Evolutionary conservation across 2,797 vertebrate genomes (phyloP).

Genomic region (Sarcoramphus papa): DNA sequence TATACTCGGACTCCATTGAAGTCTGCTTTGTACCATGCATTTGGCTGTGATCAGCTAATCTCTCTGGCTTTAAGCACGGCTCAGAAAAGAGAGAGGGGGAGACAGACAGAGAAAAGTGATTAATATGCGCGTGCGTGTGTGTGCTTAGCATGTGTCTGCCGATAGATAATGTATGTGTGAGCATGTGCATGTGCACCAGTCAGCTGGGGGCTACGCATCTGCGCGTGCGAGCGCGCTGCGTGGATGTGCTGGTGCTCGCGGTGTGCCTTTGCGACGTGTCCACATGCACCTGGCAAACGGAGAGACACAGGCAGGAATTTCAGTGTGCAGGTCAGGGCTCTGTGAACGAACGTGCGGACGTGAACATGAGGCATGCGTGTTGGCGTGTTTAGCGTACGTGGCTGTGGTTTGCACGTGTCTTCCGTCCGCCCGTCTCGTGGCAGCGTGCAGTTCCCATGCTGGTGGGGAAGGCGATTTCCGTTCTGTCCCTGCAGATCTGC

Average conservation of each 20-base stretch:
- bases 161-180: not conserved
- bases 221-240: rapidly evolving
- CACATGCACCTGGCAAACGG: rapidly evolving
- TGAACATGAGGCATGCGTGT: rapidly evolving
- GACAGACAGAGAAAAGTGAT: not conserved
- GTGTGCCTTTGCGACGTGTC: not conserved
- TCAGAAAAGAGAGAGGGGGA: not conserved
- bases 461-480: not conserved
- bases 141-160: not conserved
- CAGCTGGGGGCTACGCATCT: rapidly evolving
- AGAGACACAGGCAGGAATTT: not conserved
- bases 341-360: rapidly evolving
- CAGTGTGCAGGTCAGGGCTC: rapidly evolving
- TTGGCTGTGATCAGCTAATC: conserved; percentile 32
- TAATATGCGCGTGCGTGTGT: not conserved
- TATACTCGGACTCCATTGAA: conserved; percentile 15
- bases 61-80: not conserved
- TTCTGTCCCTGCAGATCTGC: not conserved
- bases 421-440: rapidly evolving
- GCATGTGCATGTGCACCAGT: not conserved
- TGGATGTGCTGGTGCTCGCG: rapidly evolving
- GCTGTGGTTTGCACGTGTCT: rapidly evolving
- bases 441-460: rapidly evolving
- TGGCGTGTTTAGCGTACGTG: rapidly evolving
- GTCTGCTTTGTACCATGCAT: conserved; percentile 4